A percentile compares a stretch with the other conserved stretches of the same genome.
phyloP scores from a whole-genome alignment of 2,113 vertebrate genomes.

The Lates calcarifer region DNA sequence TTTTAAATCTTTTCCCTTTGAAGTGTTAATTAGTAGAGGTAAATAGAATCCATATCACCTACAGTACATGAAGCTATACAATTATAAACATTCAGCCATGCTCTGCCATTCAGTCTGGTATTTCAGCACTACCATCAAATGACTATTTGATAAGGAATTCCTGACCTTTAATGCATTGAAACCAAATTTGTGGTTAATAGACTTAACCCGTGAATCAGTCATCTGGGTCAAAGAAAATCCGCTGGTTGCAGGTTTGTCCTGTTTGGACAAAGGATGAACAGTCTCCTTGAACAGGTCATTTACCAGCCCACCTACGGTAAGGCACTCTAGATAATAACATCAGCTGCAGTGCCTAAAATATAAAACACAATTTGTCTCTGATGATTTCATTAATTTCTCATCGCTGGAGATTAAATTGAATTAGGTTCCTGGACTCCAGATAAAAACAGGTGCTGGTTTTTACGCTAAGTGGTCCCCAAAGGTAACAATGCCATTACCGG shows the following conservation, averaged over 20 bases:
- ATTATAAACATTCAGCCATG: slow-evolving; percentile 1
- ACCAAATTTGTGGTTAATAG: neutral
- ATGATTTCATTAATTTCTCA: slow-evolving; percentile 76
- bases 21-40: slow-evolving; percentile 72
- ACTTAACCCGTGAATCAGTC: neutral
- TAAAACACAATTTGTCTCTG: slow-evolving; percentile 73
- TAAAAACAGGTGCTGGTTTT: slow-evolving; percentile 61
- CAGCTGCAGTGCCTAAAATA: slow-evolving; percentile 46
- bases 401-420: slow-evolving; percentile 70
- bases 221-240: neutral
- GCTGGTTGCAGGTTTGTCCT: neutral
- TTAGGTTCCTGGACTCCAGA: slow-evolving; percentile 62
- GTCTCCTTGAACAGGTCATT: slow-evolving; percentile 46
- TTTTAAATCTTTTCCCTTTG: slow-evolving; percentile 67
- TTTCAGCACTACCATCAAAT: slow-evolving; percentile 1
- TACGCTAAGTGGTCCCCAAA: slow-evolving; percentile 72
- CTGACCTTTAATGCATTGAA: neutral
- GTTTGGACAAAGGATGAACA: neutral
- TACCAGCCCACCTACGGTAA: slow-evolving; percentile 11
- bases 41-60: slow-evolving; percentile 66
- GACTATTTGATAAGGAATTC: neutral
- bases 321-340: slow-evolving; percentile 66
- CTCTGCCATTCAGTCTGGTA: slow-evolving; percentile 20
- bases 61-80: slow-evolving; percentile 38
- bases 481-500: slow-evolving; percentile 67